Conservation (phyloP, 2,888 invertebrate species). For the Asteroscopus sphinx region DNA sequence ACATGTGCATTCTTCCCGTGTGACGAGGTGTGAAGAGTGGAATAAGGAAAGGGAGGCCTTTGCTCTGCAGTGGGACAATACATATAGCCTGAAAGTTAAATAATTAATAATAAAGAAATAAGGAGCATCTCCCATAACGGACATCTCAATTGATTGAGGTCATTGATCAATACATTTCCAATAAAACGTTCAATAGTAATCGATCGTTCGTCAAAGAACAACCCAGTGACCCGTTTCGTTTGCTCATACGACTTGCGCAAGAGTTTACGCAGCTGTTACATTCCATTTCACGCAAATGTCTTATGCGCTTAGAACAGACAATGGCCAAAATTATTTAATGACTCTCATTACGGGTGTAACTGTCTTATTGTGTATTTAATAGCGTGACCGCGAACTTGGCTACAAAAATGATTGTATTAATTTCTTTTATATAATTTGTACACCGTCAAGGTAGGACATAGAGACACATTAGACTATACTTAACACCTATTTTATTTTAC, state of each 20-base stretch:
- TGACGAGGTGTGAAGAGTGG: too few relatives aligned
- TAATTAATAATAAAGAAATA: neutral
- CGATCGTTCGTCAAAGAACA: conserved; percentile 38
- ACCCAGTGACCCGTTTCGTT: conserved; percentile 42
- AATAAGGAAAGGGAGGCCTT: too few relatives aligned
- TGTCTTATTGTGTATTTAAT: neutral
- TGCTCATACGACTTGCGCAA: conserved; percentile 37
- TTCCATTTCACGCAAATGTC: conserved; percentile 33
- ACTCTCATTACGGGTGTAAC: neutral
- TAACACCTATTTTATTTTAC: too few relatives aligned
- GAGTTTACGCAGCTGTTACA: conserved; percentile 42
- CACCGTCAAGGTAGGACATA: too few relatives aligned
- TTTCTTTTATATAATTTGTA: too few relatives aligned
- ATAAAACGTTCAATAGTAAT: conserved; percentile 21
- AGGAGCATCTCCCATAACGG: conserved; percentile 2
- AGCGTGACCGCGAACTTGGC: neutral
- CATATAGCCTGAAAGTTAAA: too few relatives aligned
- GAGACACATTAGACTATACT: too few relatives aligned
- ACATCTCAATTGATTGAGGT: conserved; percentile 11
- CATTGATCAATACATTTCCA: conserved; percentile 11
- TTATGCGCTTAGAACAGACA: conserved; percentile 6
- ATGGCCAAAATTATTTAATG: conserved; percentile 8
- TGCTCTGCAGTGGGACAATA: too few relatives aligned
- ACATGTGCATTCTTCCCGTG: too few relatives aligned
- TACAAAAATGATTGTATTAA: neutral